Conservation (phyloP, 2,113 vertebrate genomes). For the Amblyopsis rosae region DNA sequence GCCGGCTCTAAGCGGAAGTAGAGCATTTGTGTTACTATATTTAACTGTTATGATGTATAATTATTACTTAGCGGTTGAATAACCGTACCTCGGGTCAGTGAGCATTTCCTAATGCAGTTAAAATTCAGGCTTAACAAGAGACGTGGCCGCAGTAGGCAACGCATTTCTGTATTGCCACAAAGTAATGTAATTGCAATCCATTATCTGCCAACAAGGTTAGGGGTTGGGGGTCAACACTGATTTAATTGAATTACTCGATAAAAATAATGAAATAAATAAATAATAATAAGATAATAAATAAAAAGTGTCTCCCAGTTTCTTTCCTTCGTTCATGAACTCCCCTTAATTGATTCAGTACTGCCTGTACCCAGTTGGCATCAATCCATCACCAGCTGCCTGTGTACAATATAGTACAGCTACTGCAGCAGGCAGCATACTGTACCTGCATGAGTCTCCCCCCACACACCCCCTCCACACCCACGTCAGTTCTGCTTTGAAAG, state of each 20-base stretch:
- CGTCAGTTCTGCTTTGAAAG: conserved; percentile 69
- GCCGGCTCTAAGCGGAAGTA: not conserved
- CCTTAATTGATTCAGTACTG: conserved; percentile 74
- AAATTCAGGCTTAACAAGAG: conserved; percentile 26
- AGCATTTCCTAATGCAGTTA: conserved; percentile 19
- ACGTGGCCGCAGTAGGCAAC: conserved; percentile 17
- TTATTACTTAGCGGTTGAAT: not conserved
- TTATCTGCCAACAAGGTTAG: conserved; percentile 39
- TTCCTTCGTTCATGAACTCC: conserved; percentile 70
- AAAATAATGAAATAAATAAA: not conserved
- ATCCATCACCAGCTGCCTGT: conserved; percentile 66
- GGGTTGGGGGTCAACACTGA: conserved; percentile 37
- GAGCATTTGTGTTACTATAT: not conserved
- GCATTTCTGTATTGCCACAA: conserved; percentile 33
- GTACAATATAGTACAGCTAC: conserved; percentile 62
- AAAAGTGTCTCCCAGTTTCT: conserved; percentile 30
- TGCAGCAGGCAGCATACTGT: conserved; percentile 32
- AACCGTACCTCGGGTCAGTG: conserved; percentile 12
- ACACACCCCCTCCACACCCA: conserved; percentile 24
- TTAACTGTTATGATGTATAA: too few relatives aligned
- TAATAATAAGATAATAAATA: conserved; percentile 9
- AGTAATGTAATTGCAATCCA: conserved; percentile 42
- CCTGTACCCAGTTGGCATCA: conserved; percentile 68
- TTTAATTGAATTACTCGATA: conserved; percentile 63
- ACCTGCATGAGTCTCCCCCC: conserved; percentile 44